Conservation (phyloP, 2,888 invertebrate species). For the Drosophila neotestacea region DNA sequence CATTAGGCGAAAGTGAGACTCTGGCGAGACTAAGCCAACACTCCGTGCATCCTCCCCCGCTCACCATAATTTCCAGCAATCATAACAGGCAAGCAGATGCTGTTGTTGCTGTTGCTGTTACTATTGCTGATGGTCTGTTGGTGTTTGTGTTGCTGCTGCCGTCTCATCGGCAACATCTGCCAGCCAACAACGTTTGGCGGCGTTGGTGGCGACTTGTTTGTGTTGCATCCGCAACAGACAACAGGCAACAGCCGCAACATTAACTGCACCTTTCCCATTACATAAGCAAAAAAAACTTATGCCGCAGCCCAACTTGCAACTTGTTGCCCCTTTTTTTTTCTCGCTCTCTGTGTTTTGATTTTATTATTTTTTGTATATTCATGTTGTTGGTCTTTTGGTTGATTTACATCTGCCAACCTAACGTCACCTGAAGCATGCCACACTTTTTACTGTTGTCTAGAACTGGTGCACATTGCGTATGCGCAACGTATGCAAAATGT, state of each 20-base stretch:
- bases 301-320: slow-evolving; percentile 30
- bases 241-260: slow-evolving; percentile 31
- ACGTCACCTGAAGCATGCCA: slow-evolving; percentile 1
- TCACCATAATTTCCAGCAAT: slow-evolving; percentile 21
- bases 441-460: not conserved
- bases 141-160: slow-evolving; percentile 13
- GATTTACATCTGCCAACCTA: slow-evolving; percentile 32
- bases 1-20: slow-evolving; percentile 70
- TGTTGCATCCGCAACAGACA: slow-evolving; percentile 44
- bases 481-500: slow-evolving; percentile 12
- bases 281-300: slow-evolving; percentile 30
- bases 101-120: not conserved
- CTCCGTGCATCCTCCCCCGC: not conserved
- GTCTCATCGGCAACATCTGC: slow-evolving; percentile 46
- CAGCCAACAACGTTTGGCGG: slow-evolving; percentile 32
- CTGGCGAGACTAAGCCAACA: slow-evolving; percentile 10
- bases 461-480: slow-evolving; percentile 32
- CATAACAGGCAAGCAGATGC: slow-evolving; percentile 17
- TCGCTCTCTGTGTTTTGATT: slow-evolving; percentile 7
- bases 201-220: slow-evolving; percentile 51
- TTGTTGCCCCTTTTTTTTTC: slow-evolving; percentile 35
- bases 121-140: not conserved
- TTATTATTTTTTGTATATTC: slow-evolving; percentile 11
- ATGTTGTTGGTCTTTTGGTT: slow-evolving; percentile 10
- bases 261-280: slow-evolving; percentile 62